Evolutionary conservation across 2,888 invertebrate genomes (phyloP), one percentile per base, ranked within the genome.

Genomic region (Mesochorus sp.): DNA sequence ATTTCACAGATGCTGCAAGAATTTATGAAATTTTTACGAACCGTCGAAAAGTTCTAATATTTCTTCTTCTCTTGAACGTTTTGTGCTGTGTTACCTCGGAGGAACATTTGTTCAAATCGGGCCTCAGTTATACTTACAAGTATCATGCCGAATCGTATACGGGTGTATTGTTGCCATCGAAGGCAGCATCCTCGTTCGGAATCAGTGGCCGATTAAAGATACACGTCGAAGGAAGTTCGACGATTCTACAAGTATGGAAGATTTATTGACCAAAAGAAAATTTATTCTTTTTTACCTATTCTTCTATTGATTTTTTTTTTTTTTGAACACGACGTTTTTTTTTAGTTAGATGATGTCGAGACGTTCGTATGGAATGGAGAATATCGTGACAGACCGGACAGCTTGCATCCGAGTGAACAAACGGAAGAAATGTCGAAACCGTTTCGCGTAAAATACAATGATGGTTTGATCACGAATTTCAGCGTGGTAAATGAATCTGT

Each of bases 401-500:
- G 71, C 39, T 62, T 78, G 28, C 80, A 83, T 26, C 75, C 84
- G 31, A 80, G 76, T 31, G 80, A 81, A 49, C 81, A 85, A n/a
- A 76, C 81, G 37, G 31, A 80, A 24, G 89, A 89, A 68, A 83
- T 91, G 51, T 66, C 83, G 55, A 87, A 86, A 67, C 88, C 90
- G 26, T 91, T 91, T 67, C 85, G 85, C 76, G 81, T 89, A 2
- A 80, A 81, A 3, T 88, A 90, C 42, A 83, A 82, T 8, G 82
- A 82, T 71, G 90, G 90, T 1, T 83, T 88, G 5, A 76, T 88
- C 3, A 82, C 87, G 79, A 90, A 90, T 83, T 88, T 91, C 21
- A 90, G 87, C 47, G 82, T 85, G 5, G 87, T 86, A 78, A 61
- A 71, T 24, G 94, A 94, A 82, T 93, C 94, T 0, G 91, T 92